Evolutionary conservation across 2,113 vertebrate species (phyloP).

Genomic region (Callipepla californica): DNA sequence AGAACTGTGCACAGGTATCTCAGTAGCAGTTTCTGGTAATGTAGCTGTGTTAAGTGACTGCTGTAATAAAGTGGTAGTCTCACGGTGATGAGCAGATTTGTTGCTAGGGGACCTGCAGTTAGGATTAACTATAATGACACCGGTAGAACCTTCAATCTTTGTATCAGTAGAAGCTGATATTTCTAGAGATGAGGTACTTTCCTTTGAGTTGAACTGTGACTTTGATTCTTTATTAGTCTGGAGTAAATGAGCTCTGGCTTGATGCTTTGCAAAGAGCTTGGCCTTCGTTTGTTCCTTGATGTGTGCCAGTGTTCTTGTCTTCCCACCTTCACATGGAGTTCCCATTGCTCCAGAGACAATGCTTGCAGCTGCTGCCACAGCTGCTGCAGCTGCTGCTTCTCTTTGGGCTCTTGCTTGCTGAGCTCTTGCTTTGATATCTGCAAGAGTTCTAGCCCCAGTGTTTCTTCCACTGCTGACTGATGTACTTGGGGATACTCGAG

Average conservation of each 20-base stretch:
- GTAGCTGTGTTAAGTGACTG: conserved; percentile 72
- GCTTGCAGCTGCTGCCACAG: conserved; percentile 82
- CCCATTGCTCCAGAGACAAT: conserved; percentile 83
- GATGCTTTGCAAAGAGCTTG: conserved; percentile 86
- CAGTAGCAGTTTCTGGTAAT: conserved; percentile 79
- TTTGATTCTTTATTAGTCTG: conserved; percentile 80
- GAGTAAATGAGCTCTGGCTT: conserved; percentile 81
- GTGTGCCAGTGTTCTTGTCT: conserved; percentile 84
- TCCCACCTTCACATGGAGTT: conserved; percentile 80
- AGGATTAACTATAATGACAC: conserved; percentile 87
- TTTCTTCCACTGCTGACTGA: conserved; percentile 80
- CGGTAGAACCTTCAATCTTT: conserved; percentile 83
- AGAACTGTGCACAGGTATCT: conserved; percentile 77
- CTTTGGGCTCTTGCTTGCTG: conserved; percentile 87
- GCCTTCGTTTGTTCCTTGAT: conserved; percentile 89
- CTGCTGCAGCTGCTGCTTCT: conserved; percentile 85
- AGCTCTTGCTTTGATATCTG: conserved; percentile 88
- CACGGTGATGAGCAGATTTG: conserved; percentile 79
- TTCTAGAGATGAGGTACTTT: conserved; percentile 75
- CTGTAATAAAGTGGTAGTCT: conserved; percentile 72
- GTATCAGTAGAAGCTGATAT: conserved; percentile 68
- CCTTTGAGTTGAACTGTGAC: conserved; percentile 73
- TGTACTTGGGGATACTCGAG: conserved; percentile 75
- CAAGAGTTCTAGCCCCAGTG: conserved; percentile 86
- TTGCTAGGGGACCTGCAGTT: conserved; percentile 86